Evolutionary conservation across 2,888 invertebrate genomes (phyloP).

Genomic region (Petrolisthes manimaculis): DNA sequence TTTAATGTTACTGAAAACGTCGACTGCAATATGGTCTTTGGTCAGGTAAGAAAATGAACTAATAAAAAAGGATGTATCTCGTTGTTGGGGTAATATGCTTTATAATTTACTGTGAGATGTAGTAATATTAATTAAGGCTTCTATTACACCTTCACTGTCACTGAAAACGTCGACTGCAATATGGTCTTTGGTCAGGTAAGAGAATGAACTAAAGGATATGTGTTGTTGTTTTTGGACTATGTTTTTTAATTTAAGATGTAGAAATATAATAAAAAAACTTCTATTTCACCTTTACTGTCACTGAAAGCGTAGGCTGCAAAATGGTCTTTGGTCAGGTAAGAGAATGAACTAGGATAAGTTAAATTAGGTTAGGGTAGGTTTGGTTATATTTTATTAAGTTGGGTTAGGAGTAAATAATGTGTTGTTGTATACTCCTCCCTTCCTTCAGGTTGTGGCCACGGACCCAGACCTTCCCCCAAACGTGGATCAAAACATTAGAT

Average conservation of each 20-base stretch:
- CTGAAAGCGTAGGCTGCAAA: constrained; percentile 57
- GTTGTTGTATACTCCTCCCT: not conserved
- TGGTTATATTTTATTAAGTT: no score
- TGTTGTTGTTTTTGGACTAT: no score
- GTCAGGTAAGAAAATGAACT: constrained; percentile 20
- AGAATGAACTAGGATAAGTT: no score
- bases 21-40: constrained; percentile 50
- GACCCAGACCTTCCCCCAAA: constrained; percentile 40
- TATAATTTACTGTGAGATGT: no score
- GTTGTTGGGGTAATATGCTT: no score
- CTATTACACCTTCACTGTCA: constrained; percentile 77
- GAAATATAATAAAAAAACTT: no score
- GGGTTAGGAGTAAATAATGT: not conserved
- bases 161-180: constrained; percentile 59
- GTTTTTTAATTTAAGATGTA: no score
- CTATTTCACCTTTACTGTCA: constrained; percentile 77
- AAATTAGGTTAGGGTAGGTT: no score
- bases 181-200: constrained; percentile 46
- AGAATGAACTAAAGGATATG: no score
- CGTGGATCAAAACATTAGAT: constrained; percentile 35
- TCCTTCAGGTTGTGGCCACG: constrained; percentile 28
- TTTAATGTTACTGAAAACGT: constrained; percentile 70
- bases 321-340: constrained; percentile 46
- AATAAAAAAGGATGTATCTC: no score
- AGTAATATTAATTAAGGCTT: no score